phyloP scores from a whole-genome alignment of 1,140 invertebrate species.

The Achatina immaculata region DNA sequence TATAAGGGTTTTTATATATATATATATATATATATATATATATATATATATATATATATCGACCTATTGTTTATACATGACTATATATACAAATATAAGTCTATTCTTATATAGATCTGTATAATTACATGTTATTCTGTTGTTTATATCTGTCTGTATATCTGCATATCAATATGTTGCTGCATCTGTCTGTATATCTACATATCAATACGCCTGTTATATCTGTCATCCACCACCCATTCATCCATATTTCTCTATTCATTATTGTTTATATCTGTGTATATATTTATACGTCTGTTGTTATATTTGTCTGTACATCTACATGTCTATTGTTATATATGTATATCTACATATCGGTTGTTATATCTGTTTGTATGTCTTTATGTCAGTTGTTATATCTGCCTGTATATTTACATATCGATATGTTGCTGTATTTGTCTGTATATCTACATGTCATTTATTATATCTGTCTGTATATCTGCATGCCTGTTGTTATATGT shows the following conservation, averaged over 20 bases:
- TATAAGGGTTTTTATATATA: neutral
- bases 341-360: neutral
- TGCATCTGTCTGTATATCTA: neutral
- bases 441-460: neutral
- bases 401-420: neutral
- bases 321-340: neutral
- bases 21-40: slow-evolving; percentile 5
- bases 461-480: neutral
- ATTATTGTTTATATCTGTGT: neutral
- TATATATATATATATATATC: slow-evolving; percentile 5
- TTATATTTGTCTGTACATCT: neutral
- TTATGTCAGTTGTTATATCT: neutral
- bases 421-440: neutral
- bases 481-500: neutral
- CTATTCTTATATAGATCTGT: neutral
- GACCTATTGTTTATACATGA: too few species aligned
- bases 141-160: neutral
- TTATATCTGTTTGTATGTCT: neutral
- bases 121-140: neutral
- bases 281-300: neutral
- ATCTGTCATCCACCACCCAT: neutral
- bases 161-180: neutral
- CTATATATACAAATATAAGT: neutral
- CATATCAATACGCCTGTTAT: neutral
- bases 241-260: too few species aligned